Base-by-base conservation (phyloP, 1,140 invertebrate species). In the Sitobion miscanthi region DNA sequence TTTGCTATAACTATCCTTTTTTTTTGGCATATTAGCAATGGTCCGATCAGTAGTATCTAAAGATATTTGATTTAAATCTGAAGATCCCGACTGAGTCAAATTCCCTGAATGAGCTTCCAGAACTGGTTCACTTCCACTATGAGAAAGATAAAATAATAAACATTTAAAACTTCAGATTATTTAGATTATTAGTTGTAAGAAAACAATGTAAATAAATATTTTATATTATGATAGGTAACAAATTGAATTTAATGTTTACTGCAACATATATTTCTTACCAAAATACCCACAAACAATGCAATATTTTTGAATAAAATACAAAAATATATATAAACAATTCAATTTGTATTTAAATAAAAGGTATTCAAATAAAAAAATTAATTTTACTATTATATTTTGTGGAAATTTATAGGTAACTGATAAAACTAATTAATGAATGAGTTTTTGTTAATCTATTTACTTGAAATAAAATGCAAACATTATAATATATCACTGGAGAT, bases 11-110 rank as follows among this genome's bases (percentile, higher is more conserved):
- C 35, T 85, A 85, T 93, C 77, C 52, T 54, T 93, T n/a, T 93
- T 93, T 86, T 93, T 93, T 42, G 91, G 25, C 49, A 93, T 85
- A 93, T n/a, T 93, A 45, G 82, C 20, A 57, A 83, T 38, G 23
- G 20, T 93, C 25, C 49, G n/a, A 49, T 85, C 82, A 45, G 25
- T 93, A 86, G 47, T 20, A 86, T 93, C 91, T n/a, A 25, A 2
- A 30, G 91, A 38, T 45, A 57, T 85, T 83, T 83, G 42, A 57
- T 54, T 93, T 86, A 93, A 86, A 93, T 83, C 91, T 17, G 77
- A 93, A 42, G 77, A 85, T 30, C 23, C 91, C 9, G 77, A 69
- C 14, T 54, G 77, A 85, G 42, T 52, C 35, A 85, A 54, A 86
- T 45, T 93, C 45, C 38, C 57, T 86, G 82, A 7, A 54, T 86